Conservation (phyloP, 64 coral and sea anemone genomes). For the Stichodactyla mertensii region DNA sequence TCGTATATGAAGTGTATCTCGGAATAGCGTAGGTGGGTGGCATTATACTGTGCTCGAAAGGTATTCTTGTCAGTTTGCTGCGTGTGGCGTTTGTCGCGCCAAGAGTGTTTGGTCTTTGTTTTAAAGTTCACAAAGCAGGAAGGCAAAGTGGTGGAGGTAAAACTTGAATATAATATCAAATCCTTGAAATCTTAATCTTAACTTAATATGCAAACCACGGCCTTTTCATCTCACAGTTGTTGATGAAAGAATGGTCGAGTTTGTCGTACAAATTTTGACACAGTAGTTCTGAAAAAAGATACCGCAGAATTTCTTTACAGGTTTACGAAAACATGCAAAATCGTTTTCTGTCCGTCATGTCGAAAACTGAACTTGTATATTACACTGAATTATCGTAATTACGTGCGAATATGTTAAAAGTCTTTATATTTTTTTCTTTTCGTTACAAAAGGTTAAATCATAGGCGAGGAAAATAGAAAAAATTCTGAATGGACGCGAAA, state of each 20-base stretch:
- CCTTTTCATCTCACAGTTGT: too few relatives aligned
- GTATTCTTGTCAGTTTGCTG: neutral
- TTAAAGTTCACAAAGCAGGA: neutral
- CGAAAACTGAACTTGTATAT: too few relatives aligned
- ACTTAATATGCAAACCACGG: too few relatives aligned
- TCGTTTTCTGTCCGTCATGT: too few relatives aligned
- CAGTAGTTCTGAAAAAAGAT: neutral
- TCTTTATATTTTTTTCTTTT: too few relatives aligned
- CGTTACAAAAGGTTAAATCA: too few relatives aligned
- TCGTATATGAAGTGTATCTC: neutral
- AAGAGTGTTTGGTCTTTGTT: neutral
- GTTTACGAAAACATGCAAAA: too few relatives aligned
- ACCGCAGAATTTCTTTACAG: too few relatives aligned
- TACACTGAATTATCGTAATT: too few relatives aligned
- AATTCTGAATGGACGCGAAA: neutral
- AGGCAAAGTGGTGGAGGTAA: neutral
- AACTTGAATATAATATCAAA: neutral
- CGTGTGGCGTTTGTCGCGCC: neutral
- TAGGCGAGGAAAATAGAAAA: too few relatives aligned
- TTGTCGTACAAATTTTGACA: neutral
- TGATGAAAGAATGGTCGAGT: neutral
- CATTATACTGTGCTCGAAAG: neutral
- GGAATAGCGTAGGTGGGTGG: neutral
- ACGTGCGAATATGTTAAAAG: too few relatives aligned
- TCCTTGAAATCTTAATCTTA: too few relatives aligned